Evolutionary conservation across 2,888 invertebrate genomes (phyloP).

Genomic region (Esperia sulphurella): DNA sequence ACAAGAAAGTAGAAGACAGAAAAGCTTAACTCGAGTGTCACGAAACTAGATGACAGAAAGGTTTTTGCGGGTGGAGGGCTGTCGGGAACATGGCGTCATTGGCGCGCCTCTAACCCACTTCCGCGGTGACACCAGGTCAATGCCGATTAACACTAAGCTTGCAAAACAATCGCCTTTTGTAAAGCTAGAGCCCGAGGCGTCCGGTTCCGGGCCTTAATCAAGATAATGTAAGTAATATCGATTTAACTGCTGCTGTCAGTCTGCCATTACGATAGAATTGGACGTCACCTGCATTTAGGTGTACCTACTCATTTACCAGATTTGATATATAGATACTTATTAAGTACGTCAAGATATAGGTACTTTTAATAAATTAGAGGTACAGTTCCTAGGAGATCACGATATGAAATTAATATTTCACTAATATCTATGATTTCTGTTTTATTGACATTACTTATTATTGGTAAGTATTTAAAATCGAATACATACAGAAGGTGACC

Average conservation of each 20-base stretch:
- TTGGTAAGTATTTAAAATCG: no score
- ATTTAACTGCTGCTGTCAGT: slow-evolving; percentile 11
- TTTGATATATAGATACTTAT: no score
- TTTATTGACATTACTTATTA: no score
- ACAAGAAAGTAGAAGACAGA: slow-evolving; percentile 17
- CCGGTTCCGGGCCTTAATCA: slow-evolving; percentile 9
- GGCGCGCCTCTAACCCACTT: slow-evolving; percentile 34
- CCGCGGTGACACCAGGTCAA: slow-evolving; percentile 35
- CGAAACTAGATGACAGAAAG: slow-evolving; percentile 17
- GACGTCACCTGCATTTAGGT: slow-evolving; percentile 6
- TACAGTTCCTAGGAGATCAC: no score
- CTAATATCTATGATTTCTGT: no score
- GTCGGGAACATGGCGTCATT: slow-evolving; percentile 9
- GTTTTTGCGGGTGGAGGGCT: slow-evolving; percentile 12
- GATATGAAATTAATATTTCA: no score
- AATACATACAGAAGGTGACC: no score
- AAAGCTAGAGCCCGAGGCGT: neutral
- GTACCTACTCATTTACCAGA: no score
- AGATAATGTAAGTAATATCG: slow-evolving; percentile 16
- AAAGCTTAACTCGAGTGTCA: slow-evolving; percentile 10
- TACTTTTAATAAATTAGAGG: no score
- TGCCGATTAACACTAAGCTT: slow-evolving; percentile 26
- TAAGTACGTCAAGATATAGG: no score
- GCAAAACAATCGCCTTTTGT: slow-evolving; percentile 25
- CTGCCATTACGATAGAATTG: slow-evolving; percentile 16